These are phyloP conservation scores for Lates japonicus DNA, from an alignment of 2,797 vertebrate species.

Conservation along the genomic window DNA sequence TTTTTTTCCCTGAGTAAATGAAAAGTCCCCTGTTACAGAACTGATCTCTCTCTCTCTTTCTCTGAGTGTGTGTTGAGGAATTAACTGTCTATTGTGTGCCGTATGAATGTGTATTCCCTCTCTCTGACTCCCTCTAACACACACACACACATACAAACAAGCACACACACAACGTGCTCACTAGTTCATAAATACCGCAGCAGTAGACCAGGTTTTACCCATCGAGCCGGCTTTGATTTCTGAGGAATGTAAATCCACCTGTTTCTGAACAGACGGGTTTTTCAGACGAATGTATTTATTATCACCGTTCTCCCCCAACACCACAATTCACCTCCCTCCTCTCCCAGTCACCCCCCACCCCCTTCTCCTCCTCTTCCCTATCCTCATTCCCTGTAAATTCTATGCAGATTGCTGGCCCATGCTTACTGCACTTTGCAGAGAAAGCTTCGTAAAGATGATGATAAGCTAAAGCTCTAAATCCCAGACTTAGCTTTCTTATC, in stretches of 20 bases:
- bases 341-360: slow-evolving; percentile 18
- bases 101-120: slow-evolving; percentile 60
- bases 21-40: slow-evolving; percentile 81
- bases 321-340: slow-evolving; percentile 38
- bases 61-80: slow-evolving; percentile 70
- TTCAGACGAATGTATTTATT: slow-evolving; percentile 77
- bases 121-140: slow-evolving; percentile 15
- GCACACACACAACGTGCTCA: slow-evolving; percentile 28
- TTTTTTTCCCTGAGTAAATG: slow-evolving; percentile 72
- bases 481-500: slow-evolving; percentile 89
- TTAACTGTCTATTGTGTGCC: slow-evolving; percentile 73
- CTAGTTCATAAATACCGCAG: slow-evolving; percentile 73
- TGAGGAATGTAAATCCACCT: slow-evolving; percentile 84
- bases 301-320: slow-evolving; percentile 43
- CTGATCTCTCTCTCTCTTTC: slow-evolving; percentile 45
- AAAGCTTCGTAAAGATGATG: slow-evolving; percentile 84
- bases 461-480: slow-evolving; percentile 89
- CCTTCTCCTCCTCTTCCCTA: neutral
- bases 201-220: slow-evolving; percentile 71
- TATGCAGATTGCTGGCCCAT: slow-evolving; percentile 84
- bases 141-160: slow-evolving; percentile 36
- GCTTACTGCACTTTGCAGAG: slow-evolving; percentile 84
- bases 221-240: slow-evolving; percentile 77
- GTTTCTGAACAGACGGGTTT: slow-evolving; percentile 75
- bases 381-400: slow-evolving; percentile 75